Evolutionary conservation across 2,797 vertebrate genomes (phyloP), one percentile per base, ranked within the genome.

Genomic region (Holocentrus rufus): DNA sequence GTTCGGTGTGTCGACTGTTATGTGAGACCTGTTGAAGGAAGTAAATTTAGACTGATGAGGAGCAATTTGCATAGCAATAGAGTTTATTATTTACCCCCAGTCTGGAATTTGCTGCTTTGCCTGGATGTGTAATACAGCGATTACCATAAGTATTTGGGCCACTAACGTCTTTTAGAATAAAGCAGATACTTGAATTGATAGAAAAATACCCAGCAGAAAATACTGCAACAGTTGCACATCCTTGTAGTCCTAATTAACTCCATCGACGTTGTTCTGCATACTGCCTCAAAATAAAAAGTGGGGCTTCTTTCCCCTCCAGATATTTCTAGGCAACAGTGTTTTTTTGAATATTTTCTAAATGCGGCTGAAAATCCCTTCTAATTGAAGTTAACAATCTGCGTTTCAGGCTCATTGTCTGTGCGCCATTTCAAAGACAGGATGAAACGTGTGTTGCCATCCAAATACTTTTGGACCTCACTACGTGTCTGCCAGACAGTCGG

Each of bases 81-180:
- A 31, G 3, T 31, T 88, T 87, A 87, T 82, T 79, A 81, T 74
- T 56, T 30, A 30, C 70, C 74, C 62, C 79, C 73, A 36, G 81
- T 80, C 82, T 90, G 89, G 84, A 88, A 79, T 76, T 63, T 75
- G 82, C 88, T 89, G 83, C 83, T 88, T 14, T 74, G 74, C 81
- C 72, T 80, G 67, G 68, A 76, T 74, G 62, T 74, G 50, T 77
- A 88, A 49, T 82, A 80, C 39, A 49, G 74, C 39, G 69, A 74
- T 50, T 5, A 47, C 52, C 81, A 65, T 62, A 76, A 66, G 76
- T 81, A 77, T 78, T 25, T 50, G 17, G 63, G n/a, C n/a, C n/a
- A n/a, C n/a, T n/a, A n/a, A n/a, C n/a, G n/a, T n/a, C n/a, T n/a
- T n/a, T n/a, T n/a, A n/a, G n/a, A n/a, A n/a, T n/a, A 74, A 78